Evolutionary conservation across 2,888 invertebrate genomes (phyloP).

Genomic region (Anthophora plumipes): DNA sequence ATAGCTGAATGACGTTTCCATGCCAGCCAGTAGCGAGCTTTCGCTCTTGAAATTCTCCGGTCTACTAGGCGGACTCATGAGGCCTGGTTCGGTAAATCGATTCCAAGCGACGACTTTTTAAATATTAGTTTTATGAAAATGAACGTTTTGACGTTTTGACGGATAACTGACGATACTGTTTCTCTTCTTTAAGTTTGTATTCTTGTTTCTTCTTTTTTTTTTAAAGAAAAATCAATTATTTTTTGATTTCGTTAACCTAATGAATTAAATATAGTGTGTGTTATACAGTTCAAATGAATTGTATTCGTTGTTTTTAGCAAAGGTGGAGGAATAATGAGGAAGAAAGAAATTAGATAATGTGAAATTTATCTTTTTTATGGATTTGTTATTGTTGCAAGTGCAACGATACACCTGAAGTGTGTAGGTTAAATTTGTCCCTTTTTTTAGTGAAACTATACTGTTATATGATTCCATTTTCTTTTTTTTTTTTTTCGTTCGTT

Average conservation of each 20-base stretch:
- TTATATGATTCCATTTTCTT: neutral
- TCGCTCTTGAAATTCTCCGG: conserved; percentile 80
- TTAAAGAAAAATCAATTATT: too few species aligned
- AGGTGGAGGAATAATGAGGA: neutral
- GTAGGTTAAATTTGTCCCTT: neutral
- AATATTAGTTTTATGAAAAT: neutral
- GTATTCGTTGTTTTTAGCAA: neutral
- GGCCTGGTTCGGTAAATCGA: conserved; percentile 25
- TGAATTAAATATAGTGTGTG: neutral
- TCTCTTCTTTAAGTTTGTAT: neutral
- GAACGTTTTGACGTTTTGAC: neutral
- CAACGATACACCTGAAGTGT: neutral
- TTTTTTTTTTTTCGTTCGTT: too few species aligned
- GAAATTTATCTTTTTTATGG: neutral
- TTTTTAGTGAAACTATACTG: neutral
- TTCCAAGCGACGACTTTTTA: conserved; percentile 16
- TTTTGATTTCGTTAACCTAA: neutral
- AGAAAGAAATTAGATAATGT: neutral
- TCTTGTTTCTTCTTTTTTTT: too few species aligned
- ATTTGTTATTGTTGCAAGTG: conserved; percentile 1
- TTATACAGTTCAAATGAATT: neutral
- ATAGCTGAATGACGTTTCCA: conserved; percentile 84
- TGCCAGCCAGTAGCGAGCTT: conserved; percentile 83
- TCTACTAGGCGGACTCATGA: conserved; percentile 33
- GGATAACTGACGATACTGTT: neutral